Evolutionary conservation across 2,888 invertebrate species (phyloP), one percentile per base, ranked within the genome.

Genomic region (Beris chalybata): DNA sequence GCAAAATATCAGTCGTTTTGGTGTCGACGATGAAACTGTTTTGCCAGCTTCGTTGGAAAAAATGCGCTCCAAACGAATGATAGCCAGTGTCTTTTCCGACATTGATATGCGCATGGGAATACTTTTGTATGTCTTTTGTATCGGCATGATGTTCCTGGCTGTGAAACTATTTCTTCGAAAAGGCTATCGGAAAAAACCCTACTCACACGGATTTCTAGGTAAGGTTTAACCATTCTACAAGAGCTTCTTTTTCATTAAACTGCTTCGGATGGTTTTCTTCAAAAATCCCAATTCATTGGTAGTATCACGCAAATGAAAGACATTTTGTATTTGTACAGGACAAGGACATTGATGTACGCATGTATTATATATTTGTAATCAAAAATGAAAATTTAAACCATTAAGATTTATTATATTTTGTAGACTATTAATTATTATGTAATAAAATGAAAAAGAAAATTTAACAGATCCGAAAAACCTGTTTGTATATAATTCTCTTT

Each of bases 71-170:
- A 78, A 79, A 67, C 78, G 79, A 11, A 58, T 67, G 53, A 53
- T 78, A 12, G 72, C 76, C 5, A 78, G 72, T 66, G 77, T 78
- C 9, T 79, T 81, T 67, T 77, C 79, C 31, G 81, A 81, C 70
- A 78, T 81, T 78, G 91, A 91, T 79, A 86, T 91, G 78, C 88
- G 90, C 77, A 86, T 91, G 82, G 88, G 90, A 79, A 87, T 91
- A 80, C 82, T 90, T 72, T 83, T 92, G 74, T 91, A 91, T 81
- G 82, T 89, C 74, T 85, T 86, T 76, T 91, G 91, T 77, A 87
- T 90, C 75, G 79, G 86, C 73, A 87, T 92, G 79, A 85, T 94
- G 78, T 83, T 90, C 73, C 77, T 92, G 76, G 89, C 91, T 71
- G 87, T 91, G 75, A 85, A 89, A 76, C 85, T 90, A 79, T 91